Base-by-base conservation (phyloP, 2,888 invertebrate species). In the Cerastis rubricosa region DNA sequence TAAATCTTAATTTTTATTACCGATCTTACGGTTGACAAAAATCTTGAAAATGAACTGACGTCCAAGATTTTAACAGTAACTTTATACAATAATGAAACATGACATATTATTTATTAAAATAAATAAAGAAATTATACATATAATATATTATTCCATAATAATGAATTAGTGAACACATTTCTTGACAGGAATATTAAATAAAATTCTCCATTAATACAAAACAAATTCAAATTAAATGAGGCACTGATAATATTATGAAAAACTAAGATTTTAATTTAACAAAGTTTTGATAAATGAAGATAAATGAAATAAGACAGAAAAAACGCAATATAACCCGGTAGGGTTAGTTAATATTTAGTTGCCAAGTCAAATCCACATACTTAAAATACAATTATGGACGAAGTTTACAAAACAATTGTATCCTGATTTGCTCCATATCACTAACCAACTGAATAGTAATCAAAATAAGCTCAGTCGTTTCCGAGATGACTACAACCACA, bases 401-500 rank as follows among this genome's bases (percentile, higher is more conserved):
- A 74, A 57, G 35, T 35, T 45, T 35, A 19, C 9, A 45, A 54
- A 43, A 43, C 74, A 71, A 57, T 57, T 57, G 9, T 45, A 25
- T 25, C 17, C 22, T 47, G 17, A 66, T 35, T 77, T 65, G 45
- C 14, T 45, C 19, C n/a, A 45, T 47, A 25, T 35, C 54, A 45
- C 47, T 59, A 78, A 77, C 49, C 45, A 59, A 43, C 29, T 69
- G 29, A 45, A 64, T 40, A 35, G 19, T 22, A 51, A 69, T 57
- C 3, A 25, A 59, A 54, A 64, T 64, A 9, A 40, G n/a, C 45
- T 51, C 69, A 47, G 49, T 40, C 25, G 66, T 71, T 71, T 54
- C 51, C 5, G 79, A 64, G 67, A 71, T 71, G 22, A 29, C 63
- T 64, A 59, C 51, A 77, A 78, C 45, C 79, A 57, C 35, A 49